These are phyloP conservation scores for Clarias pachynema DNA, from an alignment of 2,797 vertebrate genomes.

Conservation along the genomic window DNA sequence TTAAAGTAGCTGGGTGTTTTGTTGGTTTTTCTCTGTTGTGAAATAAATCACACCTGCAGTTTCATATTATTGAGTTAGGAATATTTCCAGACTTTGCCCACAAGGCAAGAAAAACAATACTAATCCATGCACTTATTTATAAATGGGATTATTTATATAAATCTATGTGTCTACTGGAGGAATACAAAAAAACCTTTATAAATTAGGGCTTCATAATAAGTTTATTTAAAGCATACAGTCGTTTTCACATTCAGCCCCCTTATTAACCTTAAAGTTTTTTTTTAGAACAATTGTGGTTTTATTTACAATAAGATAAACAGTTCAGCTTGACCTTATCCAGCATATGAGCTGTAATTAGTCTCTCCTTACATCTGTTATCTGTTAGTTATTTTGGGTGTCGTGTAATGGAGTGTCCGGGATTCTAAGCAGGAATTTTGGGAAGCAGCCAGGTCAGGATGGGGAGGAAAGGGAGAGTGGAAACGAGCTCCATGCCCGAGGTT, in stretches of 20 bases:
- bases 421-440: constrained; percentile 58
- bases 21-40: neutral
- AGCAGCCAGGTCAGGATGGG: constrained; percentile 14
- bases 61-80: neutral
- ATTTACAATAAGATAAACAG: neutral
- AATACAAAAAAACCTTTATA: neutral
- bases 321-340: neutral
- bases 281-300: neutral
- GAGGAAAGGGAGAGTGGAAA: neutral
- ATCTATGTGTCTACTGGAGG: neutral
- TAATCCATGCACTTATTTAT: neutral
- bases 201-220: neutral
- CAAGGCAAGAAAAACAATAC: neutral
- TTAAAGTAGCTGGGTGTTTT: neutral
- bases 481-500: neutral
- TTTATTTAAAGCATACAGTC: neutral
- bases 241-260: neutral
- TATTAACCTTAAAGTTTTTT: neutral
- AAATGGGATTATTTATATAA: neutral
- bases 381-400: constrained; percentile 66
- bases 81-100: neutral
- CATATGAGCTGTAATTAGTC: constrained; percentile 37
- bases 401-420: constrained; percentile 65
- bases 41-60: neutral
- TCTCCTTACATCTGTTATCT: constrained; percentile 43